These are phyloP conservation scores for Diachrysia chrysitis DNA, from an alignment of 2,888 invertebrate species.

Conservation along the genomic window DNA sequence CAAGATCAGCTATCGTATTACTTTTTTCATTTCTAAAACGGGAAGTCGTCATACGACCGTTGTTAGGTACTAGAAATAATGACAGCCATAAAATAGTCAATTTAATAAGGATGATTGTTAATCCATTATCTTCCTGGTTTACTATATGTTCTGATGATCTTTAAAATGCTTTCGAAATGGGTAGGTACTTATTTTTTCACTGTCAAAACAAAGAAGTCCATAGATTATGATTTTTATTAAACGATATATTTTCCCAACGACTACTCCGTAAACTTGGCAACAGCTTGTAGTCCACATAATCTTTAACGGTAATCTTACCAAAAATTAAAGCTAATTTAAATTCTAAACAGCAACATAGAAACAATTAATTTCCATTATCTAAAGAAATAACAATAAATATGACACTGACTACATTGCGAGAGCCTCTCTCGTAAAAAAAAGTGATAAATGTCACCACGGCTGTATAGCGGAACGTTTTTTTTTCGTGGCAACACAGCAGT, in stretches of 20 bases:
- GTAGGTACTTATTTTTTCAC: background rate
- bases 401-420: slow-evolving; percentile 48
- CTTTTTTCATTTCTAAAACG: background rate
- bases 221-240: no score
- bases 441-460: slow-evolving; percentile 44
- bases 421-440: slow-evolving; percentile 41
- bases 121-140: background rate
- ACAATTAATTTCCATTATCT: slow-evolving; percentile 61
- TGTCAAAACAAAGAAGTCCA: background rate
- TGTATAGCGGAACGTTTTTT: slow-evolving; percentile 34
- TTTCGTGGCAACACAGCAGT: slow-evolving; percentile 22
- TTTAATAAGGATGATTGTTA: background rate
- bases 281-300: slow-evolving; percentile 30
- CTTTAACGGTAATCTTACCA: slow-evolving; percentile 24
- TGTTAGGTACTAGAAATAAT: background rate
- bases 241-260: background rate
- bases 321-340: slow-evolving; percentile 52
- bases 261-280: background rate
- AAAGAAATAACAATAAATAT: slow-evolving; percentile 58
- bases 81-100: background rate
- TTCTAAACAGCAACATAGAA: slow-evolving; percentile 44
- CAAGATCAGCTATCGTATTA: background rate
- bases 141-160: no score
- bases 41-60: background rate
- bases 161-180: no score